Evolutionary conservation across 2,797 vertebrate genomes (phyloP), one percentile per base, ranked within the genome.

Genomic region (Schizopygopsis malacanthus): DNA sequence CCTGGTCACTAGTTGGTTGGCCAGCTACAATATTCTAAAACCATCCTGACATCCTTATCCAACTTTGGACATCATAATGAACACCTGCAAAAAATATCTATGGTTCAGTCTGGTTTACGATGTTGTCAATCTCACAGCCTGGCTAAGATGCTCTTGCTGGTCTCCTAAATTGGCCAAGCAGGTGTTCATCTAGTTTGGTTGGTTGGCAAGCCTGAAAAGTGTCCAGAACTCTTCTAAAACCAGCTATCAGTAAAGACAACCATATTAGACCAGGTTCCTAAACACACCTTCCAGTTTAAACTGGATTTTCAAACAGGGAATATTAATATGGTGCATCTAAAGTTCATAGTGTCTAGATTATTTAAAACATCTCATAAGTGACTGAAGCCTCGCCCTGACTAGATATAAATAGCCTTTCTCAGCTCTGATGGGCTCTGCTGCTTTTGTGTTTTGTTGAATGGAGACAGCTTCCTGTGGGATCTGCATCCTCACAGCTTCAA

Each of bases 331-430:
- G 39, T 45, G 13, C 22, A 59, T 78, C 33, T 39, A 33, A 65
- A 47, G 18, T 67, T 65, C 8, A 76, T 22, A 33, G 28, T 43
- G 59, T 52, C 12, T 77, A 54, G 5, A 56, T 2, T 78, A 47
- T 56, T 78, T 84, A 56, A 69, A 59, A 84, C 47, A 41, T 76
- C 71, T 45, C 9, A 45, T 11, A 65, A 63, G 72, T 52, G 73
- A 84, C 72, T 90, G 84, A 91, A 93, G 92, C 93, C 94, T 95
- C 94, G 92, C 94, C 94, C 94, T 90, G 92, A 37, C 37, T 87
- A 76, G 75, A 89, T 94, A 94, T 92, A 95, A 95, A 95, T 95
- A 95, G 94, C 90, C 85, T 93, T 94, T 94, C 92, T 92, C 78
- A n/a, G 71, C 54, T 84, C 56, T 69, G 69, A 69, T 82, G 65